Percentiles rank a stretch among this genome's conserved stretches.
These are phyloP conservation scores for Discoglossus pictus DNA, from an alignment of 2,797 vertebrate species.

Conservation along the genomic window DNA sequence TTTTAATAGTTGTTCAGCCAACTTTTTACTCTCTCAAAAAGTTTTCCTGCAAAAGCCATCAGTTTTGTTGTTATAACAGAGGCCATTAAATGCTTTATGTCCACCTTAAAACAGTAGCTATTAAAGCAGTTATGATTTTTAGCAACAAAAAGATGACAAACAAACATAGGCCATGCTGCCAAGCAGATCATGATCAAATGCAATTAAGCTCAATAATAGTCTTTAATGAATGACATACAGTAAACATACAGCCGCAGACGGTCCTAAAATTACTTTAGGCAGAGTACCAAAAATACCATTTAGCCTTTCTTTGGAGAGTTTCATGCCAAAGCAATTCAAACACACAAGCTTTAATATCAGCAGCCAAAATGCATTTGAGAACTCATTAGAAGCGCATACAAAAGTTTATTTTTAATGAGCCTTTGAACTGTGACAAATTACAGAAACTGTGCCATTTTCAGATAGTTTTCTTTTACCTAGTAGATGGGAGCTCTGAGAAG, in stretches of 20 bases:
- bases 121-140: conserved; percentile 73
- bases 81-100: conserved; percentile 73
- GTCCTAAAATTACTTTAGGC: conserved; percentile 77
- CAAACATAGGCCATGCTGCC: conserved; percentile 59
- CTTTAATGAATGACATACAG: conserved; percentile 73
- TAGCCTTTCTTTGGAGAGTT: conserved; percentile 69
- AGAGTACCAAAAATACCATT: conserved; percentile 75
- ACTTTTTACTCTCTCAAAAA: conserved; percentile 58
- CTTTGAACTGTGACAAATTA: conserved; percentile 35
- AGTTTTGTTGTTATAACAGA: conserved; percentile 62
- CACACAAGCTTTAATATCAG: conserved; percentile 72
- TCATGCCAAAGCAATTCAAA: conserved; percentile 76
- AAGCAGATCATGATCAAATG: conserved; percentile 73
- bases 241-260: conserved; percentile 70
- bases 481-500: neutral
- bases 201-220: conserved; percentile 71
- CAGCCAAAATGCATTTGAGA: conserved; percentile 74
- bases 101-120: conserved; percentile 77
- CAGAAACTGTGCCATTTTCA: conserved; percentile 11
- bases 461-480: conserved; percentile 9
- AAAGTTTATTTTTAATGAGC: conserved; percentile 20
- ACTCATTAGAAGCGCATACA: conserved; percentile 64
- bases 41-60: conserved; percentile 39
- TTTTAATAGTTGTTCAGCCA: conserved; percentile 72
- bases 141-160: conserved; percentile 74